phyloP scores from a whole-genome alignment of 2,797 vertebrate genomes.

The Esox masquinongy region DNA sequence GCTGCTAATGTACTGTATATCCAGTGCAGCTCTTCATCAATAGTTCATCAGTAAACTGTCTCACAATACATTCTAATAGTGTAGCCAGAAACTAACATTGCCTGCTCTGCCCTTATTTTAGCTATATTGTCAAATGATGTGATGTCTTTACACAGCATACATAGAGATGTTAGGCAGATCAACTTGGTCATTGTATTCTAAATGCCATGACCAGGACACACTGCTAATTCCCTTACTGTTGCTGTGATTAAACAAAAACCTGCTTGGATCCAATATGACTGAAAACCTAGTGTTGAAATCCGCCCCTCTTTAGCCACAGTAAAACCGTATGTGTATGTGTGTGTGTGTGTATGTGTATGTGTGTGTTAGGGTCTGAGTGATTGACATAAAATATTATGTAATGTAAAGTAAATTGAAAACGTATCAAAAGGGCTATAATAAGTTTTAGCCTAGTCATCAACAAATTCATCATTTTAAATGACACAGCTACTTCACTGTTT shows the following conservation, averaged over 20 bases:
- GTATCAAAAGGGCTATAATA: background rate
- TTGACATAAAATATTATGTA: background rate
- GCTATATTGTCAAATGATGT: conserved; percentile 14
- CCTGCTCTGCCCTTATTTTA: background rate
- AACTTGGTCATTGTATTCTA: background rate
- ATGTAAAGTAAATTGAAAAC: background rate
- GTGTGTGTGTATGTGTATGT: background rate
- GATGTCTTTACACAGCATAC: conserved; percentile 50
- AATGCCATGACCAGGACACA: conserved; percentile 36
- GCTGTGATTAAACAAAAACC: conserved; percentile 32
- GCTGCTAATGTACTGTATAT: background rate
- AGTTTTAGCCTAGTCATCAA: background rate
- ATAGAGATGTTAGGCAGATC: conserved; percentile 10
- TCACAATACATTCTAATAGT: background rate
- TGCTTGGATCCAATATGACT: conserved; percentile 31
- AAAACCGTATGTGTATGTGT: background rate
- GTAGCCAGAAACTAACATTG: background rate
- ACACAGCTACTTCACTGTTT: background rate
- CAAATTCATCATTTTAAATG: background rate
- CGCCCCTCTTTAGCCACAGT: background rate
- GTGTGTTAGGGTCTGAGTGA: background rate
- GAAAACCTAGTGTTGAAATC: conserved; percentile 7
- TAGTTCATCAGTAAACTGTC: background rate
- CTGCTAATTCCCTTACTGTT: conserved; percentile 47
- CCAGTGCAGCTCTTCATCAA: background rate